Percentiles rank a stretch among this genome's conserved stretches.
These are phyloP conservation scores for Pentamera pediparva DNA, from an alignment of 53 echinoderm and acorn worm species.

Conservation along the genomic window DNA sequence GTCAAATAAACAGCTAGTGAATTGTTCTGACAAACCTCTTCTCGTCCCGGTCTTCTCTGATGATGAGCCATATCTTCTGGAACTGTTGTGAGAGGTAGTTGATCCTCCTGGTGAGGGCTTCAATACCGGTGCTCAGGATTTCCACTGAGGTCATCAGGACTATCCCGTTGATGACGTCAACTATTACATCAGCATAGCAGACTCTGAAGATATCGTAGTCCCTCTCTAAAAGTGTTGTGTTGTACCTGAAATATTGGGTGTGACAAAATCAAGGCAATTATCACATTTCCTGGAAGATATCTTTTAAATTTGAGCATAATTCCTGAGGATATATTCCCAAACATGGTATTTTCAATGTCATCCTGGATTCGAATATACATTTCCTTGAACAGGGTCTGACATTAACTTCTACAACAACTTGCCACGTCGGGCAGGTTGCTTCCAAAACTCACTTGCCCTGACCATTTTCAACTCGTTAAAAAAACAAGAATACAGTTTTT, in stretches of 20 bases:
- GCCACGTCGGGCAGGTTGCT: too few relatives aligned
- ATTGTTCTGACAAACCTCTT: too few relatives aligned
- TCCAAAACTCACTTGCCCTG: too few relatives aligned
- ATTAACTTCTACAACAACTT: too few relatives aligned
- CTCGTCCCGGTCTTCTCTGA: neutral
- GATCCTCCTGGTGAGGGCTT: slow-evolving; percentile 37
- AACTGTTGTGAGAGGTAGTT: slow-evolving; percentile 56
- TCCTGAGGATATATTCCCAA: neutral
- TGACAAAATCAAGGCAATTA: too few relatives aligned
- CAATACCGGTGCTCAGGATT: slow-evolving; percentile 25
- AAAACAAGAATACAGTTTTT: too few relatives aligned
- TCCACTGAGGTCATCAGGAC: slow-evolving; percentile 21
- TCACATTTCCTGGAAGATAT: too few relatives aligned
- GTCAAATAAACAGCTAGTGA: too few relatives aligned
- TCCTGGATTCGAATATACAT: neutral
- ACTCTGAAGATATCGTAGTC: neutral
- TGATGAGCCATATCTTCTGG: slow-evolving; percentile 38
- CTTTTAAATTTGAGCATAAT: neutral
- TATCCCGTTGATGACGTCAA: slow-evolving; percentile 53
- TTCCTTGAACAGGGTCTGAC: too few relatives aligned
- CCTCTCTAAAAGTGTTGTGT: slow-evolving; percentile 45
- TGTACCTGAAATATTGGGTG: slow-evolving; percentile 36
- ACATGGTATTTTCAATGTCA: neutral
- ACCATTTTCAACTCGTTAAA: too few relatives aligned
- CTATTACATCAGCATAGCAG: slow-evolving; percentile 47